A percentile compares a stretch with the other conserved stretches of the same genome.
These are phyloP conservation scores for Zaprionus ghesquierei DNA, from an alignment of 1,140 invertebrate species.

Conservation along the genomic window DNA sequence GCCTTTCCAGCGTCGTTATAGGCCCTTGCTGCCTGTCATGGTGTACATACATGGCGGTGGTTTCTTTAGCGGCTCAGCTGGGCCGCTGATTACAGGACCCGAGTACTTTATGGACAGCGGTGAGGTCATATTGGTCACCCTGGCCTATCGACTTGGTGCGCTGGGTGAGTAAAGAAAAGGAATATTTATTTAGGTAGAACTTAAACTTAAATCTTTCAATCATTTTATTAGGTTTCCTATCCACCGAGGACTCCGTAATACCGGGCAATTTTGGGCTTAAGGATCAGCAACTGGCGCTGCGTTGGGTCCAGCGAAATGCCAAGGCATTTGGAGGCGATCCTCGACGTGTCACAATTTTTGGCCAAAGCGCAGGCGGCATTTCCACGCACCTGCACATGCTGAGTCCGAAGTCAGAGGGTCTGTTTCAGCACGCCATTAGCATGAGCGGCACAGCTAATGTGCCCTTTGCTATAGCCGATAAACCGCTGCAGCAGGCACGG, in stretches of 20 bases:
- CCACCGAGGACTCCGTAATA: slow-evolving; percentile 72
- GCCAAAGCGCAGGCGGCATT: slow-evolving; percentile 84
- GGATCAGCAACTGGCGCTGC: slow-evolving; percentile 84
- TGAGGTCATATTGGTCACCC: slow-evolving; percentile 71
- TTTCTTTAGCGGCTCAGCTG: slow-evolving; percentile 81
- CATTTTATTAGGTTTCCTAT: slow-evolving; percentile 67
- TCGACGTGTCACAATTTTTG: slow-evolving; percentile 84
- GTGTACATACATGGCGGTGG: slow-evolving; percentile 83
- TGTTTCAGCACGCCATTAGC: slow-evolving; percentile 84
- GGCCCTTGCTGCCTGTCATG: slow-evolving; percentile 80
- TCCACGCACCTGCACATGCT: slow-evolving; percentile 83
- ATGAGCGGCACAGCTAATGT: slow-evolving; percentile 86
- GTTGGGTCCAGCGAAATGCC: slow-evolving; percentile 82
- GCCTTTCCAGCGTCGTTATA: not conserved
- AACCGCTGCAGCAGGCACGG: slow-evolving; percentile 82
- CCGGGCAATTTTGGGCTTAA: slow-evolving; percentile 85
- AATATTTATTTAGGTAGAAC: not conserved
- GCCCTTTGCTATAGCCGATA: slow-evolving; percentile 85
- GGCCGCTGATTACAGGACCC: slow-evolving; percentile 70
- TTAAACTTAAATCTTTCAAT: not conserved
- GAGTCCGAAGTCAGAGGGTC: slow-evolving; percentile 77
- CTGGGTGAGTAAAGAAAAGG: slow-evolving; percentile 57
- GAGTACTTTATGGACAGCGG: slow-evolving; percentile 82
- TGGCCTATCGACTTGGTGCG: slow-evolving; percentile 73
- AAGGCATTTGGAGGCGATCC: slow-evolving; percentile 82